Evolutionary conservation across 2,797 vertebrate genomes (phyloP), one percentile per base, ranked within the genome.

Genomic region (Lepilemur ruficaudatus): DNA sequence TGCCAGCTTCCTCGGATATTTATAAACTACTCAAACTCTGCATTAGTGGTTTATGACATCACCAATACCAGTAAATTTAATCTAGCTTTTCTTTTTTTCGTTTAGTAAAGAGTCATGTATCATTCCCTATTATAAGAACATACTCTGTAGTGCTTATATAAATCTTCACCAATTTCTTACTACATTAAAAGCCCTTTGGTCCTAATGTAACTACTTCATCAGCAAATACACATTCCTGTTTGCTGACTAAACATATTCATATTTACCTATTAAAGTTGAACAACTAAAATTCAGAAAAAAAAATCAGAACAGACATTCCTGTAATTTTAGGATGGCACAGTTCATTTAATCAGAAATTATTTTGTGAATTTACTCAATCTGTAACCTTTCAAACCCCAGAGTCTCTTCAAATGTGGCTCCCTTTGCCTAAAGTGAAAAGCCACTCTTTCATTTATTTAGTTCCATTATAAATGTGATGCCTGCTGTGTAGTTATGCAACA

Each of bases 161-260:
- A 98, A 97, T 90, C 95, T 57, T 94, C 81, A 80, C 92, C 92
- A 72, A 15, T 89, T 97, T 95, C 83, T 80, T 65, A 67, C n/a
- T 82, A 61, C n/a, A 83, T 97, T 97, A 94, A 94, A 91, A 89
- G 90, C 28, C 69, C 76, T 93, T 41, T 30, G 17, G 83, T 89
- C 43, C 63, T 96, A 97, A 94, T 78, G 97, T 87, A 96, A 84
- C 48, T 7, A 55, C 79, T 89, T 1, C 89, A 85, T 80, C 88
- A 90, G 92, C 55, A 87, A 23, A 96, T 75, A 96, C 23, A 80
- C 41, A 88, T 63, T 50, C 50, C 89, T 11, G 78, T 96, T 92
- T 92, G 95, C 95, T 94, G 52, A 97, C 96, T 73, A 46, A 96
- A 93, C 83, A 89, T 65, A 92, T 91, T 93, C 10, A 67, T 76